Conservation (phyloP, 35 echinoderm and acorn worm genomes). For the Chiridota heheva region DNA sequence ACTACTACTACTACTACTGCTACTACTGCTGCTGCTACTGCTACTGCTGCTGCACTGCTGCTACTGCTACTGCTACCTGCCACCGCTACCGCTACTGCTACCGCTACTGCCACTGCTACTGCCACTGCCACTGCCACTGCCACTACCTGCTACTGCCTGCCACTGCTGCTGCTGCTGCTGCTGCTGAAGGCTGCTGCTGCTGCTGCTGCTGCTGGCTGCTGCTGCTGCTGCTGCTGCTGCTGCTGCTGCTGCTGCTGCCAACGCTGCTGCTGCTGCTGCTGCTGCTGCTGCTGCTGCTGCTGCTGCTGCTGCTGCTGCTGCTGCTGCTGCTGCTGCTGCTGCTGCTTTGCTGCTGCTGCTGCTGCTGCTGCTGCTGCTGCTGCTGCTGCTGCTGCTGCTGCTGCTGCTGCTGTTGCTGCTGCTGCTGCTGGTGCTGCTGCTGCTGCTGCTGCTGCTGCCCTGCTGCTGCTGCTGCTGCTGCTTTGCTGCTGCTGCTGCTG, state of each 20-base stretch:
- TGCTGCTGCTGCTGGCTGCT: too few species aligned
- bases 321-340: too few species aligned
- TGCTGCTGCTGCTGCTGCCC: too few species aligned
- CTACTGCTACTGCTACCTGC: background rate
- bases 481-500: too few species aligned
- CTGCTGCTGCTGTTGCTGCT: too few species aligned
- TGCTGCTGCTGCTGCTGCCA: background rate
- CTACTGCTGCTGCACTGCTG: background rate
- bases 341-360: too few species aligned
- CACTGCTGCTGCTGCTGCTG: constrained; percentile 1
- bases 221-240: background rate
- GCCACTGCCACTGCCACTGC: background rate
- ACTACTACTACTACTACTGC: background rate
- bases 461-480: too few species aligned
- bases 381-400: too few species aligned
- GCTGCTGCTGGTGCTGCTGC: too few species aligned
- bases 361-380: too few species aligned
- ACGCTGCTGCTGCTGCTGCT: background rate
- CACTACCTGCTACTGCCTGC: background rate
- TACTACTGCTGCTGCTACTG: constrained; percentile 11
- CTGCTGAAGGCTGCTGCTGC: background rate
- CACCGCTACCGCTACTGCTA: constrained; percentile 1
- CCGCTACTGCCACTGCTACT: background rate
- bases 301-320: too few species aligned
- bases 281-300: too few species aligned